Base-by-base conservation (phyloP, 2,888 invertebrate species). In the Eupithecia tripunctaria region DNA sequence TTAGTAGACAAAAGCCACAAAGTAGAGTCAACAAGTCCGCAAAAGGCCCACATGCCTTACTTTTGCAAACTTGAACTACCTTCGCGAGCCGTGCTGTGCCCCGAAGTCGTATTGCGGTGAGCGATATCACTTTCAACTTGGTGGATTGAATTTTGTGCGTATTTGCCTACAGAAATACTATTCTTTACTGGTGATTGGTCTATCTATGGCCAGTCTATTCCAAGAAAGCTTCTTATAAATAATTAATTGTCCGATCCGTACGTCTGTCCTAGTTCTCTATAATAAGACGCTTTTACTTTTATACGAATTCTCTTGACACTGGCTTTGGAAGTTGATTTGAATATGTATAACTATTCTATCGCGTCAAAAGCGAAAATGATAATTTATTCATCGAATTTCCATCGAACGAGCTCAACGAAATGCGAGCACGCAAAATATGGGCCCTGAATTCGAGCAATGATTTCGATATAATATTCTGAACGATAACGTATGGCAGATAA, bases 321-420 rank as follows among this genome's bases (percentile, higher is more conserved):
- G 38, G 59, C 8, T 8, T 60, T 29, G 29, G 60, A 60, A 27
- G 21, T 36, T 21, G 5, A 64, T 64, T 64, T 64, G 41, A 64
- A 64, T 70, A 60, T 43, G n/a, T 56, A 36, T n/a, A 15, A 59
- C 66, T 12, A 8, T 38, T 15, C 43, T 60, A 21, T 60, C 43
- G 29, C 25, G 59, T 68, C 43, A 68, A 72, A 68, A 51, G 63
- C 62, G 66, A 56, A 18, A 25, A 67, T 64, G 14, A 25, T 70
- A 73, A 70, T 70, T 70, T 73, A 73, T 73, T 70, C 70, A 71
- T 73, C 29, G 67, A 70, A 68, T 68, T 73, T 68, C 68, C 67
- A 47, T 73, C 64, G 18, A 70, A 67, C 63, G 18, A 10, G 69
- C 63, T 73, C 64, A 29, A 36, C 27, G 43, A 65, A 66, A 65